phyloP scores from a whole-genome alignment of 2,888 invertebrate genomes.

The Liposcelis brunnea region DNA sequence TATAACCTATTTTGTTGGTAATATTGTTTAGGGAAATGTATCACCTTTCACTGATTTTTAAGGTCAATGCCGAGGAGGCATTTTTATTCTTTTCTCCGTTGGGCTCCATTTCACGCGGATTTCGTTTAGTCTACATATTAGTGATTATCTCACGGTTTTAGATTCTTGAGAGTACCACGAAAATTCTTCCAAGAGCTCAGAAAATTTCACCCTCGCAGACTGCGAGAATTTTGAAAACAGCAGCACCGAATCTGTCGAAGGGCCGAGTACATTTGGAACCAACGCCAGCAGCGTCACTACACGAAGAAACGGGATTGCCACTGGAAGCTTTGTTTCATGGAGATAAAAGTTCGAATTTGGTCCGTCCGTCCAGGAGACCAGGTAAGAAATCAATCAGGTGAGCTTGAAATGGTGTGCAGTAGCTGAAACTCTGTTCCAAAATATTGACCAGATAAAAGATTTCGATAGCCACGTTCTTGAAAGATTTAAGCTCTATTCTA shows the following conservation, averaged over 20 bases:
- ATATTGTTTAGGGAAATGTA: too few species aligned
- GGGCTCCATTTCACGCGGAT: too few species aligned
- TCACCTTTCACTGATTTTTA: too few species aligned
- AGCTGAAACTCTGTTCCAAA: slow-evolving; percentile 32
- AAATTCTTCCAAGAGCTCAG: slow-evolving; percentile 35
- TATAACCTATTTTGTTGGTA: too few species aligned
- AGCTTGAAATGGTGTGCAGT: too few species aligned
- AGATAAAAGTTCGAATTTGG: slow-evolving; percentile 26
- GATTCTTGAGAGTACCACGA: slow-evolving; percentile 61
- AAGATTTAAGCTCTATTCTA: background rate
- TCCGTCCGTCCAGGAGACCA: slow-evolving; percentile 35
- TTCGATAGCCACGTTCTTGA: too few species aligned
- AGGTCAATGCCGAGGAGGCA: too few species aligned
- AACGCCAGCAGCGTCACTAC: slow-evolving; percentile 36
- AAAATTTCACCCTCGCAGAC: slow-evolving; percentile 50
- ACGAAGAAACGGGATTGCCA: slow-evolving; percentile 33
- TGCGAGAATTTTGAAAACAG: slow-evolving; percentile 55
- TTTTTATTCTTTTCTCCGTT: too few species aligned
- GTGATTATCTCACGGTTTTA: too few species aligned
- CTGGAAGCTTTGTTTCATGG: slow-evolving; percentile 33
- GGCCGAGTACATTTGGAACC: slow-evolving; percentile 41
- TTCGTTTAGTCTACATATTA: too few species aligned
- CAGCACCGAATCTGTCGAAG: slow-evolving; percentile 37
- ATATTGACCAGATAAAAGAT: too few species aligned
- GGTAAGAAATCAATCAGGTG: too few species aligned